These are phyloP conservation scores for Drosophila cardini DNA, from an alignment of 1,140 invertebrate species.

Conservation along the genomic window DNA sequence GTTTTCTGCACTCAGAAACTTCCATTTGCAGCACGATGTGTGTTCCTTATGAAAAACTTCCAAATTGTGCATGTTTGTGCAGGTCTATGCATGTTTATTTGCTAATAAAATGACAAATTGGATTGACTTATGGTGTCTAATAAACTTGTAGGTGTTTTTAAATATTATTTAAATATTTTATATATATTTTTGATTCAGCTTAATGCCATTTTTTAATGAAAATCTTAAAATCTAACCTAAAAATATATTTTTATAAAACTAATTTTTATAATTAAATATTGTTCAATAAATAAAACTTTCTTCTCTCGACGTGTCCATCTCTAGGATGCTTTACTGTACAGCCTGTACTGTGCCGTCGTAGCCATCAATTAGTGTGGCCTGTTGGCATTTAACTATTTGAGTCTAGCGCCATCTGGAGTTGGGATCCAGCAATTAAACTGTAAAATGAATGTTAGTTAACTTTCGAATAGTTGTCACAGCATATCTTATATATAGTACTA, in stretches of 20 bases:
- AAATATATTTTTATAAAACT: too few relatives aligned
- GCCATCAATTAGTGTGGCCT: conserved; percentile 40
- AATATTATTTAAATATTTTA: too few relatives aligned
- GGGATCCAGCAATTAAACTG: conserved; percentile 43
- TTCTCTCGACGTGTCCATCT: conserved; percentile 12
- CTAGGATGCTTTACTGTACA: not conserved
- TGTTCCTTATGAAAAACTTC: not conserved
- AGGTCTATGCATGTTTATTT: too few relatives aligned
- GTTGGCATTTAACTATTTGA: conserved; percentile 55
- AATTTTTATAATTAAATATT: too few relatives aligned
- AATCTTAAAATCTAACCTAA: too few relatives aligned
- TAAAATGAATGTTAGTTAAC: conserved; percentile 38
- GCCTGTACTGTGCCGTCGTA: not conserved
- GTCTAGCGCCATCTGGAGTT: conserved; percentile 47
- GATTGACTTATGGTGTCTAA: too few relatives aligned
- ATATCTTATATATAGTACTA: conserved; percentile 2
- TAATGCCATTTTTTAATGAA: too few relatives aligned
- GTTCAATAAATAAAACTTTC: too few relatives aligned
- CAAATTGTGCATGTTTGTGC: not conserved
- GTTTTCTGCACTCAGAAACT: not conserved
- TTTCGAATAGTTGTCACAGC: conserved; percentile 62
- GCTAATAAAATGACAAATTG: too few relatives aligned
- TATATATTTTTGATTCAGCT: too few relatives aligned
- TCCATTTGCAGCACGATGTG: not conserved
- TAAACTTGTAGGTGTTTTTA: too few relatives aligned